Evolutionary conservation across 2,797 vertebrate genomes (phyloP).

Genomic region (Channallabes apus): DNA sequence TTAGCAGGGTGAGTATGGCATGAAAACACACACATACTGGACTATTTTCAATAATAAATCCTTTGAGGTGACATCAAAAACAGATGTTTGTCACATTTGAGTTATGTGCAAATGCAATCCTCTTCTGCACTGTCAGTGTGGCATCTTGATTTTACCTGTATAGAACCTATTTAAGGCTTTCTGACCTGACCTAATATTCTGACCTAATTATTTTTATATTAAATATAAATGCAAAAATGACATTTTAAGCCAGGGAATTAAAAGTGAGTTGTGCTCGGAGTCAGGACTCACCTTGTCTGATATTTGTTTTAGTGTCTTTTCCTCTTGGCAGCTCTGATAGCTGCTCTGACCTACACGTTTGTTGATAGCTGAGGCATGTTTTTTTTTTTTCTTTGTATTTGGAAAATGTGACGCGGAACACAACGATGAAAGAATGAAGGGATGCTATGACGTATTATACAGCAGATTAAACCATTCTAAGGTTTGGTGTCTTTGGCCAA

Average conservation of each 20-base stretch:
- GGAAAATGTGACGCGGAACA: slow-evolving; percentile 5
- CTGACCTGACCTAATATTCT: neutral
- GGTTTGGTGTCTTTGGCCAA: neutral
- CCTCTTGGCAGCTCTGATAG: slow-evolving; percentile 19
- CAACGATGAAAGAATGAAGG: neutral
- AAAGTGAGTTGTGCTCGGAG: neutral
- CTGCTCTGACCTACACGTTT: slow-evolving; percentile 11
- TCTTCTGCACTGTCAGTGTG: neutral
- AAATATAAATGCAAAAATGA: neutral
- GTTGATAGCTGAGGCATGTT: slow-evolving; percentile 12
- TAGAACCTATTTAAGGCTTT: neutral
- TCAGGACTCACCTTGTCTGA: slow-evolving; percentile 38
- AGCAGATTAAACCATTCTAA: neutral
- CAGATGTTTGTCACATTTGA: too few relatives aligned
- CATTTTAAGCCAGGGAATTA: neutral
- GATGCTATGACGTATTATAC: neutral
- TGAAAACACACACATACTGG: neutral
- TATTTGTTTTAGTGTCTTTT: slow-evolving; percentile 28
- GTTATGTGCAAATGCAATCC: neutral
- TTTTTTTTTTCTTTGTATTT: neutral
- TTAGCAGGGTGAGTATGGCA: slow-evolving; percentile 78
- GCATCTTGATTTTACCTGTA: neutral
- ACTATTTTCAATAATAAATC: neutral
- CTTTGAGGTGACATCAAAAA: neutral
- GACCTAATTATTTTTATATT: too few relatives aligned